Base-by-base conservation (phyloP, 92 coral and sea anemone genomes). In the Metridium senile region DNA sequence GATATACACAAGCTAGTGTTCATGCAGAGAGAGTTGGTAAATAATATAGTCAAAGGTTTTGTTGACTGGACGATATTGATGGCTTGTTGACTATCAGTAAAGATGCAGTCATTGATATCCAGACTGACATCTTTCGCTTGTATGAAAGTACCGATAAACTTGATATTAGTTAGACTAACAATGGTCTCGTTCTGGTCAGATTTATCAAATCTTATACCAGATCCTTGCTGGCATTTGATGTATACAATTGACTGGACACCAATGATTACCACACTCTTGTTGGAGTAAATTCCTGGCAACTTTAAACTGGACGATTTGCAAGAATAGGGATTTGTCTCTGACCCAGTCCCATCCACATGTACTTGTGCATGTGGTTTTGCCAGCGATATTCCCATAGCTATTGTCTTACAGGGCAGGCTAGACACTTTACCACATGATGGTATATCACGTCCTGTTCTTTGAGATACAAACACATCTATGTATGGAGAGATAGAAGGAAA, bases 281-380 rank as follows among this genome's bases (percentile, higher is more conserved):
- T 63, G 21, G 69, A 28, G 28, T 63, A 28, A 63, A 74, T 72
- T n/a, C 91, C 79, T 8, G 68, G 70, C 34, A 61, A 1, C 72
- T 54, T 45, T 67, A 81, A 58, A 18, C 53, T 45, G 47, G 72
- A 16, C 7, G 53, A 26, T 32, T 49, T 52, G 58, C 85, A 82
- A 18, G 74, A 23, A 57, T 78, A 87, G 2, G 82, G 75, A 10
- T 39, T 28, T 11, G 26, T 25, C 35, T 72, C 35, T 20, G 87
- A 77, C n/a, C 78, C 85, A 45, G 81, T 61, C n/a, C 91, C 85
- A 26, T 87, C 81, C 1, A 87, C 76, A 34, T 66, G 77, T 35
- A 87, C 73, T 29, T 58, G 54, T 18, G 59, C 71, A 33, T 63
- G 1, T 34, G 58, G 7, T 32, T 64, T 27, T 3, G 81, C 84